Evolutionary conservation across 2,888 invertebrate species (phyloP).

Genomic region (Oithona nana): DNA sequence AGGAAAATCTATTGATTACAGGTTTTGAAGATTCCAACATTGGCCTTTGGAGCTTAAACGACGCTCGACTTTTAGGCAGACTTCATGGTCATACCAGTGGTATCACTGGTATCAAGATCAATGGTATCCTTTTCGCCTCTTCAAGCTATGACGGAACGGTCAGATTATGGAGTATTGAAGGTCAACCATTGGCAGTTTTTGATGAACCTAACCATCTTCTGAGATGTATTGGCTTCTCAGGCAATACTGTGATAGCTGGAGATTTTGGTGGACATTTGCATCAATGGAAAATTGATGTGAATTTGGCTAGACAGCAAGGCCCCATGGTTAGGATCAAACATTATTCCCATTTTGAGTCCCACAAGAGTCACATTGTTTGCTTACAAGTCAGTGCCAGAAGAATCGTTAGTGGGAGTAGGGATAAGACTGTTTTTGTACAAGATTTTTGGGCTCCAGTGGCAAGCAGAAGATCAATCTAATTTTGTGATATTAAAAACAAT

Average conservation of each 20-base stretch:
- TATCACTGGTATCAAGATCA: constrained; percentile 5
- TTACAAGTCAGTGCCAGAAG: constrained; percentile 1
- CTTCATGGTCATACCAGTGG: constrained; percentile 4
- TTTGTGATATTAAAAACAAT: no score
- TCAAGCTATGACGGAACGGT: constrained; percentile 9
- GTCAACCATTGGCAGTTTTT: not conserved
- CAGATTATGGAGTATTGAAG: not conserved
- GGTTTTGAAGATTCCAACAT: constrained; percentile 10
- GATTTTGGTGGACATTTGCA: constrained; percentile 7
- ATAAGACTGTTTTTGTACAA: constrained; percentile 11
- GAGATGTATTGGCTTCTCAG: constrained; percentile 1
- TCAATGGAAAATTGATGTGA: not conserved
- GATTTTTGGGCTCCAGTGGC: constrained; percentile 22
- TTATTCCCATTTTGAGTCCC: not conserved
- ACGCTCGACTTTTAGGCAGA: not conserved
- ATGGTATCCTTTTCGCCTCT: not conserved
- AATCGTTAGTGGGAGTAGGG: constrained; percentile 7
- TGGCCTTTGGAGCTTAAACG: not conserved
- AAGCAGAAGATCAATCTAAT: no score
- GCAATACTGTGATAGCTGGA: constrained; percentile 1
- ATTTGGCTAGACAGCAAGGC: not conserved
- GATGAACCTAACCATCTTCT: constrained; percentile 1
- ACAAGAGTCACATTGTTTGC: constrained; percentile 11
- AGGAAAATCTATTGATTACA: not conserved
- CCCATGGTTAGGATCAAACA: not conserved